Conservation (phyloP, 2,888 invertebrate species). For the Mylabris sibirica region DNA sequence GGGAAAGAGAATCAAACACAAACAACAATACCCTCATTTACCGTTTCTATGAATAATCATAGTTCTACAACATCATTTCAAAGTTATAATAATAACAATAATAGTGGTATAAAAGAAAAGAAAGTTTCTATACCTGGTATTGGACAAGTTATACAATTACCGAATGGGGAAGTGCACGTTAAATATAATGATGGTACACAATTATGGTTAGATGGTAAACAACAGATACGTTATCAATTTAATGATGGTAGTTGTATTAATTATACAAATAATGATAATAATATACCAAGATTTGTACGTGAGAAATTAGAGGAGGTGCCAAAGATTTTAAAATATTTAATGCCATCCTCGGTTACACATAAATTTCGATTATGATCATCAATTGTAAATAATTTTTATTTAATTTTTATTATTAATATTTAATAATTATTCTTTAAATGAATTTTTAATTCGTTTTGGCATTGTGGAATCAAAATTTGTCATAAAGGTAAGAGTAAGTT, state of each 20-base stretch:
- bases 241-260: conserved; percentile 53
- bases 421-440: background rate
- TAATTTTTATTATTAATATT: conserved; percentile 2
- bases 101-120: conserved; percentile 42
- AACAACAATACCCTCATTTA: conserved; percentile 55
- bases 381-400: no score
- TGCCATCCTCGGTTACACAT: conserved; percentile 51
- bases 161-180: conserved; percentile 57
- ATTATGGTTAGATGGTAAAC: conserved; percentile 57
- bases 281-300: conserved; percentile 56
- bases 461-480: background rate
- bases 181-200: conserved; percentile 57
- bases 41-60: conserved; percentile 49
- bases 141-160: conserved; percentile 55
- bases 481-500: no score
- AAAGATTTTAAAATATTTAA: conserved; percentile 60
- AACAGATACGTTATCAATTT: conserved; percentile 55
- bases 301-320: conserved; percentile 63
- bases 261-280: conserved; percentile 55
- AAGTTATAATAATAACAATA: conserved; percentile 39
- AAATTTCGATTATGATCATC: conserved; percentile 40
- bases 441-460: conserved; percentile 17
- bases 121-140: conserved; percentile 56
- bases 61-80: conserved; percentile 35
- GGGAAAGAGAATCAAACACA: conserved; percentile 56